Conservation (phyloP, 2,113 vertebrate genomes). For the Sorex fumeus region DNA sequence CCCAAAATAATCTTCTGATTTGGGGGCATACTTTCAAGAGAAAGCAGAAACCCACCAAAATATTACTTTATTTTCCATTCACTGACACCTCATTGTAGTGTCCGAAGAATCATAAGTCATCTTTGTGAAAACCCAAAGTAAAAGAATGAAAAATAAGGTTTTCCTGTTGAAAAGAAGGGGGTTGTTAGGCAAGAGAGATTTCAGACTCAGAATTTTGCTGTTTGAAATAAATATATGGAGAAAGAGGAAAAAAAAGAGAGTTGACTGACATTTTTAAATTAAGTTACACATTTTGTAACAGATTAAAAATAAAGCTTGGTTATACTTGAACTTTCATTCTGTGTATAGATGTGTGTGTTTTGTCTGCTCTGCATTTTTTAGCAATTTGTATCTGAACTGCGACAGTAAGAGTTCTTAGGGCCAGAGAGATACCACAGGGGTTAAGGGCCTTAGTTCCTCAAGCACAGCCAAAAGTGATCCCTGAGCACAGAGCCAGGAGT, state of each 20-base stretch:
- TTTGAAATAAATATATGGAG: constrained; percentile 12
- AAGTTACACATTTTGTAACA: constrained; percentile 16
- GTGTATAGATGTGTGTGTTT: background rate
- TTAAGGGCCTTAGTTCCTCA: too few species aligned
- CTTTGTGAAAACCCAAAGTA: constrained; percentile 39
- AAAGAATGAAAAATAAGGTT: background rate
- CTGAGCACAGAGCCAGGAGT: too few species aligned
- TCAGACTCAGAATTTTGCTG: background rate
- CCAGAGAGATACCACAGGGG: too few species aligned
- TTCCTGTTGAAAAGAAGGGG: background rate
- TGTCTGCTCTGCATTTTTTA: background rate
- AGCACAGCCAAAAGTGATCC: too few species aligned
- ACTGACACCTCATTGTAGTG: background rate
- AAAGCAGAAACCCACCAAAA: background rate
- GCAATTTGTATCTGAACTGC: constrained; percentile 24
- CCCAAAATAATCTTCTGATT: background rate
- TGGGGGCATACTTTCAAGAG: background rate
- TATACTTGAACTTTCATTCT: background rate
- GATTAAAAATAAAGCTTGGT: constrained; percentile 31
- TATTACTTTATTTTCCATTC: background rate
- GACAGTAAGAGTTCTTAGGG: background rate
- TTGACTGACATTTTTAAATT: constrained; percentile 70
- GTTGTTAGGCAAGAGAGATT: background rate
- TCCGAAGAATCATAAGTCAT: background rate
- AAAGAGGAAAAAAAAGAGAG: background rate